Conservation (phyloP, 1,140 invertebrate genomes). For the Macrobrachium nipponense region DNA sequence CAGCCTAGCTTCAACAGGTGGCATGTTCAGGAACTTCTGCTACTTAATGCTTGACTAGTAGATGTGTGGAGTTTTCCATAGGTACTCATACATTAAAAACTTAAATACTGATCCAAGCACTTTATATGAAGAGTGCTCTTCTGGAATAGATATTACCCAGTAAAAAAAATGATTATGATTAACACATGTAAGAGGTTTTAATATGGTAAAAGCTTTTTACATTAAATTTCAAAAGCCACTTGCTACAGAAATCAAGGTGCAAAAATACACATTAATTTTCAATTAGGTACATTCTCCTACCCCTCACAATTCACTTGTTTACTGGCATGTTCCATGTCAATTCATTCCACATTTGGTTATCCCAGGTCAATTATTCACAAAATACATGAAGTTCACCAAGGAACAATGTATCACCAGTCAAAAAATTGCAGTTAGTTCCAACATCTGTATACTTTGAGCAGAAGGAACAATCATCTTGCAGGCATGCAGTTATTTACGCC, state of each 20-base stretch:
- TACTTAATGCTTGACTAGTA: constrained; percentile 59
- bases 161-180: constrained; percentile 24
- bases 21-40: constrained; percentile 46
- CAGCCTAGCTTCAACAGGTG: constrained; percentile 35
- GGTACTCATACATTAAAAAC: constrained; percentile 41
- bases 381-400: constrained; percentile 27
- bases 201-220: constrained; percentile 32
- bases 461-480: constrained; percentile 55
- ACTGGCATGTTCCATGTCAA: constrained; percentile 17
- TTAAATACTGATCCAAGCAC: constrained; percentile 57
- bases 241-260: constrained; percentile 47
- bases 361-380: constrained; percentile 24
- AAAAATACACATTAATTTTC: constrained; percentile 50
- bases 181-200: constrained; percentile 44
- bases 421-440: constrained; percentile 14
- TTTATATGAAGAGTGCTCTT: constrained; percentile 41
- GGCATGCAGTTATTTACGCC: constrained; percentile 37
- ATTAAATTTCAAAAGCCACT: constrained; percentile 45
- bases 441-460: constrained; percentile 57
- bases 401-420: constrained; percentile 42
- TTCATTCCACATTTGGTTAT: constrained; percentile 22
- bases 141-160: constrained; percentile 37
- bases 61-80: constrained; percentile 54
- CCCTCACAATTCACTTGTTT: constrained; percentile 25
- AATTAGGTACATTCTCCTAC: constrained; percentile 18